Base-by-base conservation (phyloP, 1,140 invertebrate species). In the Schlechtendalia chinensis region DNA sequence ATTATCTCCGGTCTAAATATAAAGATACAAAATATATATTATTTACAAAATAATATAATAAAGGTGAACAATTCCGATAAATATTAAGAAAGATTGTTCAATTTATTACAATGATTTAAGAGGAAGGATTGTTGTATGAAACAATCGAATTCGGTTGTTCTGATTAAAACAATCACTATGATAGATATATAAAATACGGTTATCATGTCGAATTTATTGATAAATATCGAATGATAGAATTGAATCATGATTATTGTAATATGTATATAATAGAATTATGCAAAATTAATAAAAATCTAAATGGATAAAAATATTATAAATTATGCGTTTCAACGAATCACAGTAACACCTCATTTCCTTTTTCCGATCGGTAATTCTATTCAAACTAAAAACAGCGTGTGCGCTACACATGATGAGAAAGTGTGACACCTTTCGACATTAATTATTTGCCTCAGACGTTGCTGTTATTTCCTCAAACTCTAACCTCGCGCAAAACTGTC, bases 401-500 rank as follows among this genome's bases (percentile, higher is more conserved):
- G 53, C 19, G 8, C 8, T 24, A 27, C 32, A 39, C 32, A 39
- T 50, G 50, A 47, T 56, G 4, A 6, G 69, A 19, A n/a, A 61
- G 27, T 3, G 5, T 32, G 19, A 39, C 32, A 74, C 71, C 71
- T 56, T 58, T 32, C 27, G 16, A 14, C 17, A 32, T 74, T 72
- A 58, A 75, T 58, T 61, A 77, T 58, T 50, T 27, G 39, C 45
- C 67, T 24, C 22, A 16, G 67, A 69, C 47, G 45, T 69, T 69
- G 47, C 50, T 50, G 67, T 69, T 74, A 58, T 74, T 74, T 74
- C 29, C 71, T 56, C 29, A 74, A 75, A 58, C 74, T 77, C n/a
- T 59, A 59, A 58, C 74, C 11, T 58, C 53, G 71, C 19, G 19
- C 53, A 45, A 77, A 58, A 77, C 54, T 77, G 32, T 45, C 56